Conservation (phyloP, 2,888 invertebrate genomes). For the Sarcophaga rosellei region DNA sequence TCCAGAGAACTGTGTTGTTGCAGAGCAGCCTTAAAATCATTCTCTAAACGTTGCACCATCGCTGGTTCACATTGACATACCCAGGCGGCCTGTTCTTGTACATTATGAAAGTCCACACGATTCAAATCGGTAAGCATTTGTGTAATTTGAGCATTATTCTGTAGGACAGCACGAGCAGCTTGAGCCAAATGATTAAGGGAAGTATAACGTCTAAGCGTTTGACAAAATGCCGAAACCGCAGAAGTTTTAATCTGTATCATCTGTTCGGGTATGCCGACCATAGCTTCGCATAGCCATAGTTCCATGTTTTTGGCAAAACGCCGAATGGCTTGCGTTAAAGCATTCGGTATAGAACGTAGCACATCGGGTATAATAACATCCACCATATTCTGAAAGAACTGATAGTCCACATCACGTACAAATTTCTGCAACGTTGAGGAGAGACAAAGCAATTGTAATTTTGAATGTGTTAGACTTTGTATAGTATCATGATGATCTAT, state of each 20-base stretch:
- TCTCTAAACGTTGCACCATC: conserved; percentile 90
- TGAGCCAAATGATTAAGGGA: conserved; percentile 97
- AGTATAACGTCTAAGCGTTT: conserved; percentile 96
- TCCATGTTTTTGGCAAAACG: conserved; percentile 97
- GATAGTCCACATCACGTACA: conserved; percentile 87
- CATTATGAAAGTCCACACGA: conserved; percentile 98
- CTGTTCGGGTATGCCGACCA: conserved; percentile 90
- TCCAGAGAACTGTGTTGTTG: conserved; percentile 96
- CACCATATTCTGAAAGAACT: conserved; percentile 97
- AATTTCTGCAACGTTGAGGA: conserved; percentile 79
- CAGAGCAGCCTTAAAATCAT: conserved; percentile 94
- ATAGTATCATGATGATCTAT: conserved; percentile 90
- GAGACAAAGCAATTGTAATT: conserved; percentile 79
- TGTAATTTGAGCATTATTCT: conserved; percentile 96
- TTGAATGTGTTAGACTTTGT: conserved; percentile 87
- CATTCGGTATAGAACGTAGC: conserved; percentile 95
- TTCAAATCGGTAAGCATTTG: conserved; percentile 98
- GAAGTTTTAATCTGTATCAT: conserved; percentile 91
- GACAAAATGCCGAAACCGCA: conserved; percentile 95
- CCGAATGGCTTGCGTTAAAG: conserved; percentile 94
- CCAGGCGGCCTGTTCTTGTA: conserved; percentile 96
- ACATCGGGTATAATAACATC: conserved; percentile 98
- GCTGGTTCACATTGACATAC: conserved; percentile 97
- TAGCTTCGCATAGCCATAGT: conserved; percentile 92
- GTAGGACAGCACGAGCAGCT: conserved; percentile 94